Evolutionary conservation across 2,113 vertebrate genomes (phyloP), one percentile per base, ranked within the genome.

Genomic region (Pogonocichla stellata): DNA sequence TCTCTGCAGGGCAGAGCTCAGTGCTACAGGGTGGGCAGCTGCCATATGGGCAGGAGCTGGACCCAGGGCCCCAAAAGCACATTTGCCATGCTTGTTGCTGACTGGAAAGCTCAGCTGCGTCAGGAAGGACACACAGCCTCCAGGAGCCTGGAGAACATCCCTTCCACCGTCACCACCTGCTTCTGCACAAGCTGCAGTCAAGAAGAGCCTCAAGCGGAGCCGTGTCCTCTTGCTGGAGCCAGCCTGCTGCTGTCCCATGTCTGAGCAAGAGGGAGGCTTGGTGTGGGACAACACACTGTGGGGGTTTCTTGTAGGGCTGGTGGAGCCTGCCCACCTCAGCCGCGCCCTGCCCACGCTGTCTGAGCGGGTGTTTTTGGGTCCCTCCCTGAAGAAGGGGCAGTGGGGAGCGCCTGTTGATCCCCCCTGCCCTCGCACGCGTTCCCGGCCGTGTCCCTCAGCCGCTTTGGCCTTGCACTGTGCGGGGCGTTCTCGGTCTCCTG

Each of bases 401-500:
- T 60, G 38, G 42, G 60, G 56, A 82, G 75, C 1, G 0, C 74
- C 42, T 58, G 50, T 70, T 9, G 40, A 42, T 42, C 48, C 33
- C 33, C 74, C 12, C 36, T 53, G 19, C 54, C 54, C 75, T 83
- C 1, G 2, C 88, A 77, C 10, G 14, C 67, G 18, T 78, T 86
- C 67, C 75, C 0, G 2, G 24, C 54, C 22, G 50, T 0, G 4
- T 78, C 83, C 67, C 77, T 95, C 83, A 93, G 92, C 67, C 22
- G 0, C 82, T 71, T 90, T 66, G 94, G 92, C 91, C 92, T 95
- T 81, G 73, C 79, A 56, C 91, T 75, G 17, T 62, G 93, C 95
- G 77, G 73, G 92, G 65, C 3, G 0, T 78, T 71, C 73, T 91
- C 0, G 2, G 25, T 48, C 94, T 89, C 65, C 80, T 53, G 75